phyloP scores from a whole-genome alignment of 2,888 invertebrate genomes.

The Hirtodrosophila alboralis region DNA sequence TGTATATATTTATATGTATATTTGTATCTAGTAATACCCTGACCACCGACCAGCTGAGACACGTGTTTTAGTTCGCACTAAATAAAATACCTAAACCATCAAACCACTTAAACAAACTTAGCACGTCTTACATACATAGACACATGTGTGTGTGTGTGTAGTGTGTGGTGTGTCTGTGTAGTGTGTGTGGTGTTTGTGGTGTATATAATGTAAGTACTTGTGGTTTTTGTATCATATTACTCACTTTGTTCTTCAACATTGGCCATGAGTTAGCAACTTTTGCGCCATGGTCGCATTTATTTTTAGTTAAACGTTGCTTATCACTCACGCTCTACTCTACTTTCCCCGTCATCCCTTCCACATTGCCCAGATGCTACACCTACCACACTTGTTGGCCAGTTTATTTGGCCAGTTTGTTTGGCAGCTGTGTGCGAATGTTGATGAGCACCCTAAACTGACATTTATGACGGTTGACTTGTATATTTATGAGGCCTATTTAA shows the following conservation, averaged over 20 bases:
- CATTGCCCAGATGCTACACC: not conserved
- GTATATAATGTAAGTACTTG: conserved; percentile 38
- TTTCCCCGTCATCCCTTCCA: not conserved
- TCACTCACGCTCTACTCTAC: conserved; percentile 25
- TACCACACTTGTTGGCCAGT: not conserved
- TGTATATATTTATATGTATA: not conserved
- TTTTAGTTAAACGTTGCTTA: conserved; percentile 61
- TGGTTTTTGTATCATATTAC: conserved; percentile 49
- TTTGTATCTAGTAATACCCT: too few species aligned
- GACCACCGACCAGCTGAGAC: conserved; percentile 6
- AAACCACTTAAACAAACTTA: conserved; percentile 20
- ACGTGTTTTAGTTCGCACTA: conserved; percentile 26
- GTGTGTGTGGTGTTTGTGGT: conserved; percentile 5
- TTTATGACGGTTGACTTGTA: conserved; percentile 65
- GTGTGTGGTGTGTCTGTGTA: not conserved
- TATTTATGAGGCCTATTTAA: conserved; percentile 58
- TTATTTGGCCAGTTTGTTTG: conserved; percentile 1
- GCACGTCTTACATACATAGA: conserved; percentile 1
- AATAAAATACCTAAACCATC: conserved; percentile 8
- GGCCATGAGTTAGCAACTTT: conserved; percentile 48
- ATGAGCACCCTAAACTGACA: conserved; percentile 47
- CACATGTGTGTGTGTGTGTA: conserved; percentile 1
- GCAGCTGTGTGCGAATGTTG: conserved; percentile 3
- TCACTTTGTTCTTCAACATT: conserved; percentile 38
- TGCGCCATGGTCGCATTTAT: conserved; percentile 31